These are phyloP conservation scores for Unio pictorum DNA, from an alignment of 2,888 invertebrate species.

Conservation along the genomic window DNA sequence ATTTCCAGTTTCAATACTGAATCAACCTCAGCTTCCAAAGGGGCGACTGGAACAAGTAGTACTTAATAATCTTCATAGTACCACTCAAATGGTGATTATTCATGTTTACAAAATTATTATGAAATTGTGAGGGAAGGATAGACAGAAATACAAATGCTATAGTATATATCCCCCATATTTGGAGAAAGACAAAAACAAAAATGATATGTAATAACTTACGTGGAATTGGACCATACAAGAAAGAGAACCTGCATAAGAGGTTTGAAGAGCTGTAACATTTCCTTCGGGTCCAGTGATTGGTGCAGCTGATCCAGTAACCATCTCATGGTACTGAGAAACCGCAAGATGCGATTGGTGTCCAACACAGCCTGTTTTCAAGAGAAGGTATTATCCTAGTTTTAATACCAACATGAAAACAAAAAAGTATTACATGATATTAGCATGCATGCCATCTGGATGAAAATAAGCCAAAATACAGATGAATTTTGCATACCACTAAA, in stretches of 20 bases:
- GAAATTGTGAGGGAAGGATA: not conserved
- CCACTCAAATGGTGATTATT: no score
- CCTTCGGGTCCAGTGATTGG: slow-evolving; percentile 52
- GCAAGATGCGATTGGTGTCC: slow-evolving; percentile 65
- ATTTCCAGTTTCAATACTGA: no score
- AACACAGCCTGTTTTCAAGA: slow-evolving; percentile 54
- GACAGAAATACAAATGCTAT: slow-evolving; percentile 1
- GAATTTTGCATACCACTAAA: no score
- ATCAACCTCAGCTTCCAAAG: no score
- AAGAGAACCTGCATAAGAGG: slow-evolving; percentile 68
- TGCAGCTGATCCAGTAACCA: slow-evolving; percentile 65
- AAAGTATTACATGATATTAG: no score
- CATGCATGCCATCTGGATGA: no score
- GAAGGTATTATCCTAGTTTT: not conserved
- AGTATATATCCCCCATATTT: not conserved
- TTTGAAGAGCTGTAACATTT: slow-evolving; percentile 65
- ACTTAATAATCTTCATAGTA: no score
- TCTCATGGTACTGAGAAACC: slow-evolving; percentile 65
- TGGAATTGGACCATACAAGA: slow-evolving; percentile 68
- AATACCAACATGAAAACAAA: no score
- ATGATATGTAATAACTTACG: slow-evolving; percentile 40
- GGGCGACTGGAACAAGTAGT: no score
- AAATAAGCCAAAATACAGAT: no score
- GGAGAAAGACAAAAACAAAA: not conserved
- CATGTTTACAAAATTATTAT: no score